These are phyloP conservation scores for Oryzias curvinotus DNA, from an alignment of 2,113 vertebrate genomes.

Conservation along the genomic window DNA sequence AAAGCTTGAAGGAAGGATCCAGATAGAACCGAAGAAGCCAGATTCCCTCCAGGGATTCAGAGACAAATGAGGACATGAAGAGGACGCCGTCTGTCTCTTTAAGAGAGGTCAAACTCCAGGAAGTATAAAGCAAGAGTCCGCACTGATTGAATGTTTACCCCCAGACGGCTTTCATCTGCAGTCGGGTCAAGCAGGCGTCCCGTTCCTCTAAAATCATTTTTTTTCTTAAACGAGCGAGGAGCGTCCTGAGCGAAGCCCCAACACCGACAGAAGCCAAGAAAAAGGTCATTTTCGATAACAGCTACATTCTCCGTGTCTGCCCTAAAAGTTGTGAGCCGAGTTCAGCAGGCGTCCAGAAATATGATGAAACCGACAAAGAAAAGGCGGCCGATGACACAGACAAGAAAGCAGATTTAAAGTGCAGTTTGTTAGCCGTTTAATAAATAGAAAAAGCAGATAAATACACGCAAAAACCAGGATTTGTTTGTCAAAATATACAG, in stretches of 20 bases:
- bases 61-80: too few relatives aligned
- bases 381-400: background rate
- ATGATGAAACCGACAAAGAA: slow-evolving; percentile 1
- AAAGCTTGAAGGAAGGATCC: too few relatives aligned
- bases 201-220: background rate
- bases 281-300: background rate
- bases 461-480: background rate
- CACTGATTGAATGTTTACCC: too few relatives aligned
- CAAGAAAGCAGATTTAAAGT: slow-evolving; percentile 35
- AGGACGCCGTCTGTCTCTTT: too few relatives aligned
- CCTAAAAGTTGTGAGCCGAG: background rate
- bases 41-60: too few relatives aligned
- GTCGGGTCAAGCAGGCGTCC: background rate
- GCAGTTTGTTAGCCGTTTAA: background rate
- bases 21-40: too few relatives aligned
- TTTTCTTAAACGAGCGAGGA: slow-evolving; percentile 18
- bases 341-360: background rate
- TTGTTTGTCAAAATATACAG: background rate
- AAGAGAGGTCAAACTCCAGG: too few relatives aligned
- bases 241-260: slow-evolving; percentile 60
- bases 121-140: too few relatives aligned
- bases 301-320: too few relatives aligned
- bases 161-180: background rate
- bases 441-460: background rate
- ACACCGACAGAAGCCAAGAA: slow-evolving; percentile 26